phyloP scores from a whole-genome alignment of 2,113 vertebrate genomes.

The Leptodactylus fuscus region DNA sequence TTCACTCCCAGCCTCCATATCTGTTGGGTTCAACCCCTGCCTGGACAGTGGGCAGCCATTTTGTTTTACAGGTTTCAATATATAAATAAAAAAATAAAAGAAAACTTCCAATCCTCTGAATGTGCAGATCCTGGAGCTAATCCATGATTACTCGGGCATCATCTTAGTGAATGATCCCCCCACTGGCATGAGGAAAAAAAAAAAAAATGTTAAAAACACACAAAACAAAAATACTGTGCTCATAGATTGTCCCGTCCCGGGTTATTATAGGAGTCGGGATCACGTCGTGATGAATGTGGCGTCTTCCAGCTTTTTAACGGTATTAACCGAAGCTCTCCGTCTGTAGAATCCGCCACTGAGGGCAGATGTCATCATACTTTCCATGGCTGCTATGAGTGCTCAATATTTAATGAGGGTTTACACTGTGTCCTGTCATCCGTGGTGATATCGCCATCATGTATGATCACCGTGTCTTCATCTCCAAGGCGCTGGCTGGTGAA shows the following conservation, averaged over 20 bases:
- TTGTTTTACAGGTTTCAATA: background rate
- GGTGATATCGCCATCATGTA: slow-evolving; percentile 92
- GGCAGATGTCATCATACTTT: no score
- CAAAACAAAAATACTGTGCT: slow-evolving; percentile 36
- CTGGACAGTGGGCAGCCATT: background rate
- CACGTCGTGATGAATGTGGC: no score
- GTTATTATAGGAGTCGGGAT: background rate
- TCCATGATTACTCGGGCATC: background rate
- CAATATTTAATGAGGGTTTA: slow-evolving; percentile 20
- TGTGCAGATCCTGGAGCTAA: background rate
- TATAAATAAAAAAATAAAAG: background rate
- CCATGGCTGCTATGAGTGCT: slow-evolving; percentile 12
- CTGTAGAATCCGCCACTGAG: no score
- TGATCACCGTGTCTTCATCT: slow-evolving; percentile 89
- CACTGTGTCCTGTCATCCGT: slow-evolving; percentile 69
- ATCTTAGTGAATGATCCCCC: no score
- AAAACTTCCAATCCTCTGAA: background rate
- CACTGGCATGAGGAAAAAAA: background rate
- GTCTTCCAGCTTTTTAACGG: no score
- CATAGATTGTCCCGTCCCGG: background rate
- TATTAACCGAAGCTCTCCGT: no score
- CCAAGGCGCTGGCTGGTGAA: slow-evolving; percentile 96
- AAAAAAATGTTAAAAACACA: background rate
- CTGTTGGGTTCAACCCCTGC: background rate
- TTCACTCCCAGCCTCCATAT: background rate